These are phyloP conservation scores for Hyphantria cunea DNA, from an alignment of 1,140 invertebrate species.

Conservation along the genomic window DNA sequence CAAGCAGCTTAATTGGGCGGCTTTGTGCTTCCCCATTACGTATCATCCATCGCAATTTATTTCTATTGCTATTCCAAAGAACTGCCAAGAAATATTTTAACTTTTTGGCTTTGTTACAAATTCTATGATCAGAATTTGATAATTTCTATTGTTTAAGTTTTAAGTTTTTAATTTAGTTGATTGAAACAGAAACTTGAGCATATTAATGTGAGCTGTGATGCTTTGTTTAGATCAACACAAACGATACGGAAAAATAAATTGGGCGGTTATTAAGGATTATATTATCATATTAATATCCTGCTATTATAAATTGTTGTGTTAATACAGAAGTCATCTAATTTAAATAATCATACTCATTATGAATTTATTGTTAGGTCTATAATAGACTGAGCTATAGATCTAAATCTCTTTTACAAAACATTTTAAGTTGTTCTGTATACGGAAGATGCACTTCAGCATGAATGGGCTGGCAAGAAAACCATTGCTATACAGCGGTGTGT, in stretches of 20 bases:
- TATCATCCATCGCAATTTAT: constrained; percentile 22
- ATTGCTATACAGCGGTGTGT: too few species aligned
- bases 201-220: neutral
- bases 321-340: neutral
- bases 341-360: too few species aligned
- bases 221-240: neutral
- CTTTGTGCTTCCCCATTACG: constrained; percentile 37
- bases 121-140: too few species aligned
- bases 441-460: too few species aligned
- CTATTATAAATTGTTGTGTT: neutral
- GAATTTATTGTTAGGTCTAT: too few species aligned
- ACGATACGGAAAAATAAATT: neutral
- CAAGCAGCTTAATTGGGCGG: constrained; percentile 47
- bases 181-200: neutral
- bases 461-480: too few species aligned
- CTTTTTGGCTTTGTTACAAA: neutral
- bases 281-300: neutral
- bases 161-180: neutral
- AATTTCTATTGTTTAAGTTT: too few species aligned
- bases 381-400: too few species aligned
- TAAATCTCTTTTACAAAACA: too few species aligned
- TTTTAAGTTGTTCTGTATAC: too few species aligned
- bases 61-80: constrained; percentile 30
- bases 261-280: neutral
- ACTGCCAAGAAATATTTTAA: constrained; percentile 1